Conservation (phyloP, 2,888 invertebrate genomes). For the Notocelia uddmanniana region DNA sequence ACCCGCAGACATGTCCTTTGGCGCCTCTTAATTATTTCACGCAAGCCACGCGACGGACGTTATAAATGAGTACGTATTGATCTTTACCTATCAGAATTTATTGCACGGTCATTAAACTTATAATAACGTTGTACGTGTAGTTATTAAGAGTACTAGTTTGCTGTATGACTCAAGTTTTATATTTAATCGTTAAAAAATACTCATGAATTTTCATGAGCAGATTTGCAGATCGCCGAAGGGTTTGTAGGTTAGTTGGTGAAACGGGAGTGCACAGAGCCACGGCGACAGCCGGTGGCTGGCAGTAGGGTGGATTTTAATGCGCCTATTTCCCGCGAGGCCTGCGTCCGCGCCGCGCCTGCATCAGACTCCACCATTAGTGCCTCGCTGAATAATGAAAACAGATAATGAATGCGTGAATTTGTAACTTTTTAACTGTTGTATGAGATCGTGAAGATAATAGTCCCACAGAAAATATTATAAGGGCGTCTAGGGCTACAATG, state of each 20-base stretch:
- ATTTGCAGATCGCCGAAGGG: slow-evolving; percentile 60
- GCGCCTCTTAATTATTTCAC: slow-evolving; percentile 46
- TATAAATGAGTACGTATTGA: slow-evolving; percentile 45
- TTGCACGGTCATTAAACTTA: slow-evolving; percentile 56
- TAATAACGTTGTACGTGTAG: slow-evolving; percentile 54
- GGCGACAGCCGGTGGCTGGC: slow-evolving; percentile 44
- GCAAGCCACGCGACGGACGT: slow-evolving; percentile 35
- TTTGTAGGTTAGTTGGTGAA: slow-evolving; percentile 70
- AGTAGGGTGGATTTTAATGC: slow-evolving; percentile 58
- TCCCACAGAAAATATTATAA: slow-evolving; percentile 21
- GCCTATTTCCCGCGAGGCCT: slow-evolving; percentile 62
- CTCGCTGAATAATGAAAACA: slow-evolving; percentile 73
- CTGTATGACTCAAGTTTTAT: slow-evolving; percentile 52
- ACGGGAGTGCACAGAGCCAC: slow-evolving; percentile 51
- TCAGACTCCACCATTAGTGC: slow-evolving; percentile 72
- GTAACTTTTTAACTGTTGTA: slow-evolving; percentile 55
- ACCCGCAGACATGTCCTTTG: slow-evolving; percentile 43
- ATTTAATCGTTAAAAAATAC: slow-evolving; percentile 53
- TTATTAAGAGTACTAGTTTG: slow-evolving; percentile 54
- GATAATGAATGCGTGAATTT: slow-evolving; percentile 72
- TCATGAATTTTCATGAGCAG: slow-evolving; percentile 58
- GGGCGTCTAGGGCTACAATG: slow-evolving; percentile 17
- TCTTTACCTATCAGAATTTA: slow-evolving; percentile 50
- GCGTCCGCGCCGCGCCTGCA: slow-evolving; percentile 58
- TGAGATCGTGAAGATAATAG: slow-evolving; percentile 46